Base-by-base conservation (phyloP, 2,113 vertebrate genomes). In the Hassar affinis region DNA sequence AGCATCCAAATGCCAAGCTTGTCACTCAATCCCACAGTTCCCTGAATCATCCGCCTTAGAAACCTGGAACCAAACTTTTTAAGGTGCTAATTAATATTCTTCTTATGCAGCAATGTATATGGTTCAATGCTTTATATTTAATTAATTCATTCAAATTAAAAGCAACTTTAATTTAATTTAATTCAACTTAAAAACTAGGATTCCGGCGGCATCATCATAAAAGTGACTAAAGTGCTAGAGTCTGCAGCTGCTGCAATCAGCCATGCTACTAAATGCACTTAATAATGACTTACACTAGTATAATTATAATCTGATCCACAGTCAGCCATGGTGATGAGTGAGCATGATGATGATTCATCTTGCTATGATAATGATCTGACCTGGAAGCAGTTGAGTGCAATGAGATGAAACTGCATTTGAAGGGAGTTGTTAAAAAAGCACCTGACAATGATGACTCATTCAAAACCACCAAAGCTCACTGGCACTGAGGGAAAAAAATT, bases 221-320 rank as follows among this genome's bases (percentile, higher is more conserved):
- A 38, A 74, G 68, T 52, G 61, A 45, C 81, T 54, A 78, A 84
- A 84, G 80, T 82, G 76, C 42, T 83, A 78, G 56, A 83, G 77
- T 57, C 61, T 79, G 79, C 82, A 88, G 85, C 80, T 87, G 61
- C 79, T 57, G 87, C 85, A 88, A 89, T 90, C 88, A 91, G 84
- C 75, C 72, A 38, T 38, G 77, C 82, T 78, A 80, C 79, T 12
- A 81, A 82, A 86, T 57, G 78, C 83, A 81, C 0, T 11, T 87
- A 87, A 83, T 72, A 85, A 89, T 82, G 86, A 89, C 89, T 91
- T 90, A 90, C 89, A 90, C 85, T 81, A 80, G 42, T 51, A 59
- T 82, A 83, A 82, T 92, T 75, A 90, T 87, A 85, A 90, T 86
- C 72, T 88, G 88, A 81, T 85, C 68, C 18, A 12, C 76, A 87